Percentiles rank a stretch among this genome's conserved stretches.
These are phyloP conservation scores for Carcina quercana DNA, from an alignment of 2,888 invertebrate genomes.

Conservation along the genomic window DNA sequence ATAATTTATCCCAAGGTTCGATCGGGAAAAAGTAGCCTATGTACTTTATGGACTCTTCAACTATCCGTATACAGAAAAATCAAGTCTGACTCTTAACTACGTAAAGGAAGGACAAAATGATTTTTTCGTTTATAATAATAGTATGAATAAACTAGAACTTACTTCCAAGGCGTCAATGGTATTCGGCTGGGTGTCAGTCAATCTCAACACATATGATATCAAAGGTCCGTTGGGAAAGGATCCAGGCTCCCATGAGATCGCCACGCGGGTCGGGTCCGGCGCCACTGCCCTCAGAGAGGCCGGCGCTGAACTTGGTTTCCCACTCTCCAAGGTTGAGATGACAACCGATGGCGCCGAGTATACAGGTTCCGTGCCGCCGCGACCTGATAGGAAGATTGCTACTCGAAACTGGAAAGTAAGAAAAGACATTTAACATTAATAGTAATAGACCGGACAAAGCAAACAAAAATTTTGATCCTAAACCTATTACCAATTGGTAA, in stretches of 20 bases:
- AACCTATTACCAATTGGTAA: too few relatives aligned
- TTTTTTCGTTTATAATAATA: background rate
- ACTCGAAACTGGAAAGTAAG: constrained; percentile 91
- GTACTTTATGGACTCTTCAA: too few relatives aligned
- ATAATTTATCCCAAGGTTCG: background rate
- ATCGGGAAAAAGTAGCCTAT: too few relatives aligned
- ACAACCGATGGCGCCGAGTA: constrained; percentile 84
- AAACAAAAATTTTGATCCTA: too few relatives aligned
- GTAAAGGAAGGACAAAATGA: too few relatives aligned
- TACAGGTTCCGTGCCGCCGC: constrained; percentile 80
- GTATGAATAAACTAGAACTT: constrained; percentile 15
- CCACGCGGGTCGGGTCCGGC: constrained; percentile 87
- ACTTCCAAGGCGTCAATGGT: constrained; percentile 80
- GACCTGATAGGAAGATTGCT: constrained; percentile 83
- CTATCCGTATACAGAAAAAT: too few relatives aligned
- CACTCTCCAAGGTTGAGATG: constrained; percentile 83
- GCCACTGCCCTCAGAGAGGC: constrained; percentile 83
- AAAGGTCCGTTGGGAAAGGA: constrained; percentile 91
- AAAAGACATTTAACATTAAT: too few relatives aligned
- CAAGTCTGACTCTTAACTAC: too few relatives aligned
- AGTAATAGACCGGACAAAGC: too few relatives aligned
- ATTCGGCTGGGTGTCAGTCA: constrained; percentile 73
- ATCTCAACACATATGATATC: constrained; percentile 86
- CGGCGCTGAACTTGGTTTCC: constrained; percentile 85
- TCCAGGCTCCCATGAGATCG: constrained; percentile 92